phyloP scores from a whole-genome alignment of 2,888 invertebrate species.

The Galerucella nymphaeae region DNA sequence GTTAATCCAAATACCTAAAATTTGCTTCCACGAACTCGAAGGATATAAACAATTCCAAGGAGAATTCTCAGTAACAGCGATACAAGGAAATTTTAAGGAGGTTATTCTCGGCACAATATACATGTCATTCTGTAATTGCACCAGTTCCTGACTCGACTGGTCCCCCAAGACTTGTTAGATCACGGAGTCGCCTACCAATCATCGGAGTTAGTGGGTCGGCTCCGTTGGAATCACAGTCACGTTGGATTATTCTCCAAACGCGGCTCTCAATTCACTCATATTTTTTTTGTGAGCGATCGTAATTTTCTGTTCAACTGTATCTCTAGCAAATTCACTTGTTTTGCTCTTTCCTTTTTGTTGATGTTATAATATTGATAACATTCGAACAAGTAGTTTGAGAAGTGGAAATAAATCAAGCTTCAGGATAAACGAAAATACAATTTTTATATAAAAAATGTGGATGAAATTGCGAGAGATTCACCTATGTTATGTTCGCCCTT shows the following conservation, averaged over 20 bases:
- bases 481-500: not conserved
- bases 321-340: not conserved
- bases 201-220: slow-evolving; percentile 27
- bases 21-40: slow-evolving; percentile 29
- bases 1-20: slow-evolving; percentile 35
- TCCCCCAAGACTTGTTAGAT: slow-evolving; percentile 50
- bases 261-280: not conserved
- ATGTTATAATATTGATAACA: too few species aligned
- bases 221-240: slow-evolving; percentile 30
- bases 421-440: not conserved
- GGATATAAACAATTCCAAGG: slow-evolving; percentile 44
- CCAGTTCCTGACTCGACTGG: slow-evolving; percentile 45
- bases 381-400: too few species aligned
- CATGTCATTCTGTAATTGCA: slow-evolving; percentile 53
- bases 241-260: slow-evolving; percentile 25
- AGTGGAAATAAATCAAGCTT: not conserved
- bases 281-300: slow-evolving; percentile 7
- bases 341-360: not conserved
- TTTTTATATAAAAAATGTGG: not conserved
- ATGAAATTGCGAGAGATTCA: not conserved
- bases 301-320: not conserved
- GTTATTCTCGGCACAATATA: slow-evolving; percentile 49
- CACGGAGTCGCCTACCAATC: slow-evolving; percentile 40
- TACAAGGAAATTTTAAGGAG: slow-evolving; percentile 47
- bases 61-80: slow-evolving; percentile 40